These are phyloP conservation scores for Dascillus cervinus DNA, from an alignment of 2,888 invertebrate species.

Conservation along the genomic window DNA sequence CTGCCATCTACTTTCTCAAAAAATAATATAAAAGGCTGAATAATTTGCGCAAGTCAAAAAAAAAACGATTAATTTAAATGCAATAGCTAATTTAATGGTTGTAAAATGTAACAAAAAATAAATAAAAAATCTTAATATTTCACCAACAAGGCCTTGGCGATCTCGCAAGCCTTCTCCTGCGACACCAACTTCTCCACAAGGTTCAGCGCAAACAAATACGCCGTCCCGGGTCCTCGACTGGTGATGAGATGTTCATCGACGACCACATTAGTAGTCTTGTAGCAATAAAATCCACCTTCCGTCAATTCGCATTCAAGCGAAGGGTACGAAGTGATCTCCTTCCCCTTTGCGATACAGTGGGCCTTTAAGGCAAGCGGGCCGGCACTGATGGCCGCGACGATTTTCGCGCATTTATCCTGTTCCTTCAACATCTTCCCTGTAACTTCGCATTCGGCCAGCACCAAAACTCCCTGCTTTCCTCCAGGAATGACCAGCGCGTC, in stretches of 20 bases:
- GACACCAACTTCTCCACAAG: slow-evolving; percentile 53
- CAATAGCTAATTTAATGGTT: too few relatives aligned
- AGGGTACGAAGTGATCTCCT: slow-evolving; percentile 86
- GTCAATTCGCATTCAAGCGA: slow-evolving; percentile 65
- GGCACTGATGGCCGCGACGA: slow-evolving; percentile 96
- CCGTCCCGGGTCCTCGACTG: slow-evolving; percentile 68
- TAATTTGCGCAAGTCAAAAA: too few relatives aligned
- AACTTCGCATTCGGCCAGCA: slow-evolving; percentile 63
- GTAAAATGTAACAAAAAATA: too few relatives aligned
- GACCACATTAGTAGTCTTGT: slow-evolving; percentile 58
- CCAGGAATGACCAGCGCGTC: slow-evolving; percentile 87
- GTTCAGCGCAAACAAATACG: slow-evolving; percentile 59
- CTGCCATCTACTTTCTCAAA: too few relatives aligned
- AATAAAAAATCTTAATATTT: slow-evolving; percentile 20
- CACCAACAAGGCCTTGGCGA: slow-evolving; percentile 49
- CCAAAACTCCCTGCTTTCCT: slow-evolving; percentile 77
- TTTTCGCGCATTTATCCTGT: slow-evolving; percentile 65
- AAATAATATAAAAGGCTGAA: too few relatives aligned
- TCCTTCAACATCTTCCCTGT: slow-evolving; percentile 72
- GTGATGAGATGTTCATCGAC: slow-evolving; percentile 71
- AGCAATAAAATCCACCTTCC: slow-evolving; percentile 53
- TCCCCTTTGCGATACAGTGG: slow-evolving; percentile 74
- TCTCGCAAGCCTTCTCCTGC: slow-evolving; percentile 46
- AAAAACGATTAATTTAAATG: too few relatives aligned
- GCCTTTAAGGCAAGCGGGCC: slow-evolving; percentile 78